phyloP scores from a whole-genome alignment of 1,140 invertebrate genomes.

The Drosophila quadrilineata region DNA sequence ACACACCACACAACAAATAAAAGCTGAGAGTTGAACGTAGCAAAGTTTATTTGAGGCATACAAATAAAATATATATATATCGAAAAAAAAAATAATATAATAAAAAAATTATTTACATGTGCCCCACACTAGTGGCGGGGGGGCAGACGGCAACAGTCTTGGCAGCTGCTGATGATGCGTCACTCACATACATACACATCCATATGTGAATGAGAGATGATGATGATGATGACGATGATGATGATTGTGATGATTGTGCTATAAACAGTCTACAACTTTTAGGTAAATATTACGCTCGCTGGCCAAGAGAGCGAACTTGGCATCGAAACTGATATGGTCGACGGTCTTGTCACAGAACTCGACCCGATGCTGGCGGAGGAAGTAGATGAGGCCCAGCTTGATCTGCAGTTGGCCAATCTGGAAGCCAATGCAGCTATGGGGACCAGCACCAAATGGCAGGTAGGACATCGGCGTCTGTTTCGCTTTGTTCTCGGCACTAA shows the following conservation, averaged over 20 bases:
- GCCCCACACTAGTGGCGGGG: no score
- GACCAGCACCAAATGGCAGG: constrained; percentile 86
- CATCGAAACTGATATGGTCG: constrained; percentile 63
- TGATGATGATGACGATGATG: background rate
- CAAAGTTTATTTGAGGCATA: constrained; percentile 29
- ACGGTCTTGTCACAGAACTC: constrained; percentile 72
- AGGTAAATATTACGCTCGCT: constrained; percentile 73
- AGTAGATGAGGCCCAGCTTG: constrained; percentile 81
- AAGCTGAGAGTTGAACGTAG: background rate
- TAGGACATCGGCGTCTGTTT: constrained; percentile 76
- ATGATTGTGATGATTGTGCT: constrained; percentile 19
- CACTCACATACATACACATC: background rate
- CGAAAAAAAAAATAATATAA: no score
- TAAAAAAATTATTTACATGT: constrained; percentile 22
- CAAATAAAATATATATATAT: no score
- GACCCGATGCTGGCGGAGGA: constrained; percentile 66
- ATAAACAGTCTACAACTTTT: constrained; percentile 69
- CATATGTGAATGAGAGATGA: background rate
- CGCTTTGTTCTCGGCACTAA: constrained; percentile 58
- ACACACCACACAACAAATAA: no score
- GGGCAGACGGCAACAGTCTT: no score
- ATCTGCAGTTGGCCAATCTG: constrained; percentile 83
- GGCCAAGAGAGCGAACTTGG: constrained; percentile 65
- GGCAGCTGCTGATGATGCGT: no score
- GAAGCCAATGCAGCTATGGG: constrained; percentile 85